Evolutionary conservation across 2,113 vertebrate species (phyloP).

Genomic region (Psophia crepitans): DNA sequence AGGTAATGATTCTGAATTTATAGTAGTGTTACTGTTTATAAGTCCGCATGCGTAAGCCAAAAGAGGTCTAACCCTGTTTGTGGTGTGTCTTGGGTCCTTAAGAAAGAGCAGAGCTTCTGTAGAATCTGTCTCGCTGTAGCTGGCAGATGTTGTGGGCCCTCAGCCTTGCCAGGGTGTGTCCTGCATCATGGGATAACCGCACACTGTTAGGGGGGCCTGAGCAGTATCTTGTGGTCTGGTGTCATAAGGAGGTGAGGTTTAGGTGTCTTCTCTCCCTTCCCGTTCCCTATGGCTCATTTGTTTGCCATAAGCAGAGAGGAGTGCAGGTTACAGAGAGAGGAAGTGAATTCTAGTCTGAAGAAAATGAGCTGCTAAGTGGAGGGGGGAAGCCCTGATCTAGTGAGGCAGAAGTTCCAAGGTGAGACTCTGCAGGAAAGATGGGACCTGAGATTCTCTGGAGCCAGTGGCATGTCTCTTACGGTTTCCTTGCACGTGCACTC

Average conservation of each 20-base stretch:
- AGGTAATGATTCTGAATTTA: constrained; percentile 71
- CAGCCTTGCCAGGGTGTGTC: background rate
- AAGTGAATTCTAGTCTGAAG: background rate
- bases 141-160: background rate
- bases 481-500: accelerated
- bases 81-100: background rate
- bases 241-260: background rate
- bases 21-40: background rate
- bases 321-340: background rate
- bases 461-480: too few relatives aligned
- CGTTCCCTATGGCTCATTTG: background rate
- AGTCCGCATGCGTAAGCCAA: background rate
- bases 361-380: background rate
- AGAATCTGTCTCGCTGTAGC: background rate
- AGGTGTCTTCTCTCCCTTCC: background rate
- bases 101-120: background rate
- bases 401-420: background rate
- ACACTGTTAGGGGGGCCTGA: background rate
- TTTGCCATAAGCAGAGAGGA: background rate
- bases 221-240: background rate
- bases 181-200: background rate
- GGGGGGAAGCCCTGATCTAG: background rate
- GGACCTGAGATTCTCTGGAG: background rate
- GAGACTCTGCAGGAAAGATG: background rate
- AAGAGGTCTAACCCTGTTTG: background rate